Evolutionary conservation across 2,888 invertebrate species (phyloP).

Genomic region (Chrysolina haemoptera): DNA sequence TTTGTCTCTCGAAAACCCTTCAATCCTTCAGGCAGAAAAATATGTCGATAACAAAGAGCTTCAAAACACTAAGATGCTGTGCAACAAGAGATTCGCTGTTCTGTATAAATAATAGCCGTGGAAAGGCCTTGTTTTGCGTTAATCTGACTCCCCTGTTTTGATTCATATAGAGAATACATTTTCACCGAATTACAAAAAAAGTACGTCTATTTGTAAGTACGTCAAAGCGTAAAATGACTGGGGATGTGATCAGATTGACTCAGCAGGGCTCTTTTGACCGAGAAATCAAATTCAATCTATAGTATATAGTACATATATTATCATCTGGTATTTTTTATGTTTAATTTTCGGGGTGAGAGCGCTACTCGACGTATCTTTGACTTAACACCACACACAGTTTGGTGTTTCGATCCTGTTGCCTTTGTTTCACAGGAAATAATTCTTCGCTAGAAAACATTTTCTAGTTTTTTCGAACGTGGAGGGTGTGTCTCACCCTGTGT

Average conservation of each 20-base stretch:
- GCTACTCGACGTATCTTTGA: slow-evolving; percentile 22
- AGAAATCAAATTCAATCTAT: slow-evolving; percentile 62
- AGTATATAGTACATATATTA: slow-evolving; percentile 62
- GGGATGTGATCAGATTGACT: not conserved
- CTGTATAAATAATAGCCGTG: slow-evolving; percentile 40
- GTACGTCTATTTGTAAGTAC: too few relatives aligned
- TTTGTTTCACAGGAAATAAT: not conserved
- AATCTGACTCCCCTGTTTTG: slow-evolving; percentile 24
- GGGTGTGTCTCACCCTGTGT: not conserved
- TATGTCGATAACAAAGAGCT: too few relatives aligned
- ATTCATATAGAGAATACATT: not conserved
- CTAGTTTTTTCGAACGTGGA: not conserved
- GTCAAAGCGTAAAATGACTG: not conserved
- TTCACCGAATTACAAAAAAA: not conserved
- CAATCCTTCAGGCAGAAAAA: too few relatives aligned
- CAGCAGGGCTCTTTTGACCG: slow-evolving; percentile 13
- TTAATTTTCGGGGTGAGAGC: slow-evolving; percentile 41
- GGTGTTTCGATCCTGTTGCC: not conserved
- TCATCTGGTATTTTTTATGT: slow-evolving; percentile 58
- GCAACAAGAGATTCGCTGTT: slow-evolving; percentile 19
- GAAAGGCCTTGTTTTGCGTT: slow-evolving; percentile 26
- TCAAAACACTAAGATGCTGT: not conserved
- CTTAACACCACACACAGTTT: not conserved
- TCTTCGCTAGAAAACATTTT: not conserved
- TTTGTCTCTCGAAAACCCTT: too few relatives aligned